Evolutionary conservation across 2,888 invertebrate genomes (phyloP).

Genomic region (Galeruca laticollis): DNA sequence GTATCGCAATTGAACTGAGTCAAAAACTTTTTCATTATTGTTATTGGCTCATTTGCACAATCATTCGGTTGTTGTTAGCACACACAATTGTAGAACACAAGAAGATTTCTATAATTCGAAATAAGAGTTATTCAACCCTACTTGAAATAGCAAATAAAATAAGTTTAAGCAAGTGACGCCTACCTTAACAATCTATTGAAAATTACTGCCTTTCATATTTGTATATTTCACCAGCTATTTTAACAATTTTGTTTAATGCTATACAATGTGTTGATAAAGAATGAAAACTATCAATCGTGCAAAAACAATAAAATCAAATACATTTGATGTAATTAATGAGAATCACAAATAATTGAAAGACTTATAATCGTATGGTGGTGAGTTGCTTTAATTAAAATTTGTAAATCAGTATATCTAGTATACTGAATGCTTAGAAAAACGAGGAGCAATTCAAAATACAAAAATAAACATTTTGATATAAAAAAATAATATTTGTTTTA

Average conservation of each 20-base stretch:
- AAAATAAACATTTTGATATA: neutral
- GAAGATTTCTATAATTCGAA: conserved; percentile 30
- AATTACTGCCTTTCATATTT: neutral
- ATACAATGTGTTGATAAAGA: conserved; percentile 6
- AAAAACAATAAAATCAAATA: neutral
- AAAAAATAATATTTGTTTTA: neutral
- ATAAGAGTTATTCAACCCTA: conserved; percentile 28
- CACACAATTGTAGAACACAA: conserved; percentile 29
- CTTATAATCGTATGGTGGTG: neutral
- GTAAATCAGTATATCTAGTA: neutral
- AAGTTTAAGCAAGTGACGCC: conserved; percentile 38
- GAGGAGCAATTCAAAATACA: neutral
- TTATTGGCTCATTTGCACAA: conserved; percentile 37
- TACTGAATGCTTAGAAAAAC: neutral
- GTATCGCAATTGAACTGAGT: conserved; percentile 3
- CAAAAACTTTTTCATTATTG: conserved; percentile 7
- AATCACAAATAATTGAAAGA: neutral
- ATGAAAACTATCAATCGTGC: conserved; percentile 1
- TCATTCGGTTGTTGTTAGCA: conserved; percentile 38
- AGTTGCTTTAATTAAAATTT: neutral
- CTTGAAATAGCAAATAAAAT: conserved; percentile 26
- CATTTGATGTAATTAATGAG: neutral
- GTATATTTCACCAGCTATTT: conserved; percentile 13
- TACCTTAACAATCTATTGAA: conserved; percentile 12
- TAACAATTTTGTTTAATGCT: neutral